These are phyloP conservation scores for Sesia bembeciformis DNA, from an alignment of 2,888 invertebrate genomes.

Conservation along the genomic window DNA sequence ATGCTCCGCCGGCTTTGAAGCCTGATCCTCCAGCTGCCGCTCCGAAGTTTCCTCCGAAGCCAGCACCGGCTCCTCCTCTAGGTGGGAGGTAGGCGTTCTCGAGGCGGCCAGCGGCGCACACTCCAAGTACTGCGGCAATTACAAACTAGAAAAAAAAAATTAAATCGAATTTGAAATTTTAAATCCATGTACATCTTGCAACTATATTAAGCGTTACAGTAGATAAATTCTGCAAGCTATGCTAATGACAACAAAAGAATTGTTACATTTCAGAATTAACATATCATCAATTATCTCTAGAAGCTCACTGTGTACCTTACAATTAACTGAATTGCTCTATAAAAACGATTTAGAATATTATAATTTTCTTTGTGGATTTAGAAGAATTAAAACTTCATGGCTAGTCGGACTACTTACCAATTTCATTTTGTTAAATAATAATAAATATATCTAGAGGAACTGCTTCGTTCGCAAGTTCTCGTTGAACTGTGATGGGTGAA, in stretches of 20 bases:
- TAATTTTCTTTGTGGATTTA: no score
- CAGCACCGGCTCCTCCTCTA: slow-evolving; percentile 55
- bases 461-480: slow-evolving; percentile 29
- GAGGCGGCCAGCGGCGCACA: slow-evolving; percentile 60
- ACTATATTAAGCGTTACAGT: no score
- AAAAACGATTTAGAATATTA: no score
- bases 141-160: slow-evolving; percentile 37
- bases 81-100: slow-evolving; percentile 69
- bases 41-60: slow-evolving; percentile 42
- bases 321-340: no score
- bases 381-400: not conserved
- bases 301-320: no score
- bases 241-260: no score
- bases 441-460: slow-evolving; percentile 23
- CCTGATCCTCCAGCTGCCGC: slow-evolving; percentile 13
- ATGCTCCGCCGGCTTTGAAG: slow-evolving; percentile 12
- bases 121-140: slow-evolving; percentile 57
- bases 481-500: slow-evolving; percentile 48
- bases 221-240: no score
- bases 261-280: no score
- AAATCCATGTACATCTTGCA: not conserved
- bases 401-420: slow-evolving; percentile 46
- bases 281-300: no score
- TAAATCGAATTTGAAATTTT: not conserved
- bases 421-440: slow-evolving; percentile 45